Evolutionary conservation across 2,113 vertebrate genomes (phyloP), one percentile per base, ranked within the genome.

Genomic region (Platysteira castanea): DNA sequence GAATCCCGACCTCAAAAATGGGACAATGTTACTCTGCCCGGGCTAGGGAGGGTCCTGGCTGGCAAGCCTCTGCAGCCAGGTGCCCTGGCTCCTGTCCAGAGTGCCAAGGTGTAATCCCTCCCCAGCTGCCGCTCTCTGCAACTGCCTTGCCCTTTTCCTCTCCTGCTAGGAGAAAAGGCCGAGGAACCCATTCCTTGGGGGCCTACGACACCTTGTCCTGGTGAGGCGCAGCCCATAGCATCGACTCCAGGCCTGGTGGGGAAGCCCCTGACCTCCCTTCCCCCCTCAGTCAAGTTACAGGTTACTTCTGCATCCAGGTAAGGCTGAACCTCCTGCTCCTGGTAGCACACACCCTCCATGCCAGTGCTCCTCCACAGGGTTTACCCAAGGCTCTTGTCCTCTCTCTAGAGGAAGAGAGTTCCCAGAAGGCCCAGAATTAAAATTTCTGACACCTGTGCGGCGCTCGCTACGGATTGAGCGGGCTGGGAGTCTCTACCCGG

Each of bases 371-470:
- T 59, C 52, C 1, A 7, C 10, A 5, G 56, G 47, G 1, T 44
- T 82, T 21, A 52, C 49, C 27, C 33, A 17, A 77, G 33, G 8
- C n/a, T 91, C 15, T 89, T 71, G 9, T 68, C 65, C 13, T 75
- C 60, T 71, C 78, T 2, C 7, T 63, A 98, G 97, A 19, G 37
- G 20, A 9, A 89, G 12, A 3, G 68, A 97, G 30, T 7, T 91
- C 39, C 76, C 37, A 0, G 89, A 91, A 21, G 39, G 79, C 5
- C 96, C 24, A 1, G 91, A 92, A 54, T 6, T 97, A 77, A 98
- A 98, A 61, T 84, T 98, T 3, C 28, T 98, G 61, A 98, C 98
- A 0, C 98, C 98, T 0, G 97, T 98, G 21, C 93, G 98, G 22
- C 97, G 98, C 4, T 98, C 98, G 0, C 28, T 87, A 6, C 91